Base-by-base conservation (phyloP, 2,113 vertebrate species). In the Ranitomeya variabilis region DNA sequence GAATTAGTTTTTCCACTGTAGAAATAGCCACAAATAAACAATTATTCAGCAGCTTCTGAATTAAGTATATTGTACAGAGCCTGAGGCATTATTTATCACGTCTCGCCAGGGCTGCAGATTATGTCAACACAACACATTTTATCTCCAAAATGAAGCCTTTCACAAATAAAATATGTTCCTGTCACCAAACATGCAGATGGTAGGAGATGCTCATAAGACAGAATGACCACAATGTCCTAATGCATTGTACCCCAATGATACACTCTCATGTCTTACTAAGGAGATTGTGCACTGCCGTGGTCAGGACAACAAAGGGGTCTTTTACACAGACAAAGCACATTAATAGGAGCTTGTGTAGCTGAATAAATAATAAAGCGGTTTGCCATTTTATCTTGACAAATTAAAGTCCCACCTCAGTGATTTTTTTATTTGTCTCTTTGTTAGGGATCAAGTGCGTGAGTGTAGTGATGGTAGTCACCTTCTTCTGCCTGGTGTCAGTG, bases 51-150 rank as follows among this genome's bases (percentile, higher is more conserved):
- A 83, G 80, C 80, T 83, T 66, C 60, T 66, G 80, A 45, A 83
- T 83, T 11, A 83, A 45, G 37, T 15, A 37, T 83, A 26, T 83
- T 45, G 60, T 45, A n/a, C 21, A 31, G 11, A 11, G 80, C 37
- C 80, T 66, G 60, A 80, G 78, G 78, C 55, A 80, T 80, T 7
- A 59, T 55, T 80, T 80, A 7, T 80, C 16, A 80, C 31, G 78
- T 80, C 78, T 60, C 31, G 14, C 54, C 78, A 80, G 13, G 55
- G 10, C 54, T 60, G 78, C 23, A 80, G 55, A 80, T 59, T 23
- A 79, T 80, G 78, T 80, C 78, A 80, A 31, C 54, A 80, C 78
- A 80, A 59, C 54, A 80, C 23, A 18, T 80, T 80, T 60, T 80
- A 23, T 60, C 18, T 57, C 18, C 8, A 19, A 64, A 13, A 78